Evolutionary conservation across 2,888 invertebrate species (phyloP).

Genomic region (Oxyteleia sp.): DNA sequence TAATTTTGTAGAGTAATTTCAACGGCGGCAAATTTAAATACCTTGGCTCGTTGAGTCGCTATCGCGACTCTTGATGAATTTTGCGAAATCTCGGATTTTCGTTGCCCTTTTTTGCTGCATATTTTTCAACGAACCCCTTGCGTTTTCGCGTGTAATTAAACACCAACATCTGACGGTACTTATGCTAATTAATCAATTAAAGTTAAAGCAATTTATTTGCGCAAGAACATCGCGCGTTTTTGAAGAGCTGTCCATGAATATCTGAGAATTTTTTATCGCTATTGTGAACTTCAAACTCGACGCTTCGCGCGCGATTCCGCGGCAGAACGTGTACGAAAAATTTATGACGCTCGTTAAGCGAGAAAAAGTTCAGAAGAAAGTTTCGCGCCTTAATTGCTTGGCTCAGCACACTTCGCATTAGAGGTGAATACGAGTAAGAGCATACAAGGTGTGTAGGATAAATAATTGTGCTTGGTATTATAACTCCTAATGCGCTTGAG

Average conservation of each 20-base stretch:
- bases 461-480: conserved; percentile 68
- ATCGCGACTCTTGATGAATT: no score
- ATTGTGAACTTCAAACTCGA: conserved; percentile 57
- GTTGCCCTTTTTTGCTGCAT: neutral
- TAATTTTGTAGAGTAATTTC: no score
- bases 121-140: conserved; percentile 11
- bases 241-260: conserved; percentile 55
- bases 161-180: conserved; percentile 24
- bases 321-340: conserved; percentile 62
- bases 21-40: no score
- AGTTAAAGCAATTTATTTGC: conserved; percentile 19
- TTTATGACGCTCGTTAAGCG: conserved; percentile 74
- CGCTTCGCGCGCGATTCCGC: conserved; percentile 63
- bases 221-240: conserved; percentile 23
- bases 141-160: conserved; percentile 22
- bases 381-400: conserved; percentile 74
- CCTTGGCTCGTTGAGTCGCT: no score
- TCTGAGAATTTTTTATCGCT: conserved; percentile 48
- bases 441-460: conserved; percentile 70
- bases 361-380: conserved; percentile 71
- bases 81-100: conserved; percentile 1
- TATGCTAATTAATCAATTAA: conserved; percentile 53
- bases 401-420: conserved; percentile 70
- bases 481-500: conserved; percentile 59
- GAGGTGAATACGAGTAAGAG: conserved; percentile 65